These are phyloP conservation scores for Ichneumoninae sp. DNA, from an alignment of 2,888 invertebrate genomes.

Conservation along the genomic window DNA sequence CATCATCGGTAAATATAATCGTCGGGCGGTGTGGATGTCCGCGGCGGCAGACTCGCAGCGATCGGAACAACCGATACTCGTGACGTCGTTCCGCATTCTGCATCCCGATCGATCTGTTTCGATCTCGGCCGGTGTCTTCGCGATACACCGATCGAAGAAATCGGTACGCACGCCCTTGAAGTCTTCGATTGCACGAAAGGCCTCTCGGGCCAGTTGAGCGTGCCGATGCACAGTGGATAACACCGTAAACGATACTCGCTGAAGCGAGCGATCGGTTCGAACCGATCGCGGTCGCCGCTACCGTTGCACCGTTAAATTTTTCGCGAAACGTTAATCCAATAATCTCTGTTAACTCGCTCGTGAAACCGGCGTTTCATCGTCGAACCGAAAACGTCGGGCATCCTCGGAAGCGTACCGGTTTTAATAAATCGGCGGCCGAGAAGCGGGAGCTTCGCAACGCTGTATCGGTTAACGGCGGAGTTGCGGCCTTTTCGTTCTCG, in stretches of 20 bases:
- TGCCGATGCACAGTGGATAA: conserved; percentile 31
- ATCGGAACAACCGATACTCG: not conserved
- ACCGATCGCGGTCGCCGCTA: not conserved
- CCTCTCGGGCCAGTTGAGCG: conserved; percentile 43
- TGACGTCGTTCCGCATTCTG: conserved; percentile 2
- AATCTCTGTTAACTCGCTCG: not conserved
- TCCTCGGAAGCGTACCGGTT: not conserved
- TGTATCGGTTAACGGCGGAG: not conserved
- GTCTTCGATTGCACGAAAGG: conserved; percentile 25
- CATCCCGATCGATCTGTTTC: not conserved
- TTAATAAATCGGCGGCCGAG: not conserved
- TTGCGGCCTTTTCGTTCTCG: not conserved
- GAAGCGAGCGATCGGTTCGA: conserved; percentile 51
- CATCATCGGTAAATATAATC: conserved; percentile 33
- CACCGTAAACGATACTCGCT: conserved; percentile 46
- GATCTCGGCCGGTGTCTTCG: not conserved
- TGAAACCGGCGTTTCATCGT: conserved; percentile 12
- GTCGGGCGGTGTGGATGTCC: not conserved
- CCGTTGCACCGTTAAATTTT: conserved; percentile 14
- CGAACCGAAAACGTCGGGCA: conserved; percentile 15
- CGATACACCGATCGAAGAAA: conserved; percentile 12
- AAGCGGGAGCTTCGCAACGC: not conserved
- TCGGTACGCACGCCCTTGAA: conserved; percentile 26
- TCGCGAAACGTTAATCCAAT: conserved; percentile 32
- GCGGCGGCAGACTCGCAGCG: not conserved